phyloP scores from a whole-genome alignment of 2,113 vertebrate species.

The Numenius arquata region DNA sequence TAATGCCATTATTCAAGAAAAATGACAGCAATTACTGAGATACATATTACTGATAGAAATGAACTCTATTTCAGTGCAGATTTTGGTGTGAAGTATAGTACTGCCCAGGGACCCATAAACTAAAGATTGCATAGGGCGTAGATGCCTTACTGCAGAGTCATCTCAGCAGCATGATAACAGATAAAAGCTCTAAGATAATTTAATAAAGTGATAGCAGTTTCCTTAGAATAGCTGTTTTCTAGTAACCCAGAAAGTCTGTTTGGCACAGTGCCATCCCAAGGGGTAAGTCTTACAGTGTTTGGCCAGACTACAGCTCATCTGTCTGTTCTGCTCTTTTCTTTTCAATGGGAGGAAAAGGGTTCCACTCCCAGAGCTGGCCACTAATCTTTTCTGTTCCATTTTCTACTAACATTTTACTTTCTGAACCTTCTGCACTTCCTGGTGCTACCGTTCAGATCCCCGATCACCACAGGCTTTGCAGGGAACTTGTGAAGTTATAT shows the following conservation, averaged over 20 bases:
- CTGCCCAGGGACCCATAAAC: neutral
- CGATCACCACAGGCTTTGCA: neutral
- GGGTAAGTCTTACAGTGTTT: neutral
- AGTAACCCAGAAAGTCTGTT: neutral
- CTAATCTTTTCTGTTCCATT: too few relatives aligned
- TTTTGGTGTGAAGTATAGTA: neutral
- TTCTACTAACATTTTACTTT: neutral
- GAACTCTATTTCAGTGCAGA: neutral
- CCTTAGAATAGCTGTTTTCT: neutral
- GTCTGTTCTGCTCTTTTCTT: neutral
- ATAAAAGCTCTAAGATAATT: neutral
- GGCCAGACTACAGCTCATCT: accelerated
- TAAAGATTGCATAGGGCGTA: neutral
- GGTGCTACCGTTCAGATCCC: neutral
- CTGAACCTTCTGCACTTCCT: neutral
- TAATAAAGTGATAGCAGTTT: neutral
- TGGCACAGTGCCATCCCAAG: neutral
- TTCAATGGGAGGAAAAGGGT: neutral
- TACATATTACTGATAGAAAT: neutral
- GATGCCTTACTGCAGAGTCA: neutral
- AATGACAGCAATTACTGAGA: neutral
- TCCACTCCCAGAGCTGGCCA: neutral
- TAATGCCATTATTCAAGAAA: neutral
- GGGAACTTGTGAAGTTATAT: neutral
- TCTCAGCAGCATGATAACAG: neutral